phyloP scores from a whole-genome alignment of 1,140 invertebrate genomes.

The Sycophaga agraensis region DNA sequence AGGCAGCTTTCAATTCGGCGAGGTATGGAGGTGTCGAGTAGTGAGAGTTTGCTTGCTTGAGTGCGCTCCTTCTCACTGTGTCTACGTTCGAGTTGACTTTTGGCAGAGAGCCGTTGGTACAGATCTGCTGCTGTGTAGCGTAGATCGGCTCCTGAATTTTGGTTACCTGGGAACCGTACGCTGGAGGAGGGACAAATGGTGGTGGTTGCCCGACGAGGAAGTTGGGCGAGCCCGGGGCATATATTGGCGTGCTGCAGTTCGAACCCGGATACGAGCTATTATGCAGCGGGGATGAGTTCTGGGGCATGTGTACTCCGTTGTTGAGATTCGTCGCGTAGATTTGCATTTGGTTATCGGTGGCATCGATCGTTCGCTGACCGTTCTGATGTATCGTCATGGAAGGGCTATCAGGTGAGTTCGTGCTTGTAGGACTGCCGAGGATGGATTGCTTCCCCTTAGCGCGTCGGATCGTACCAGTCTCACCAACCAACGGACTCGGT shows the following conservation, averaged over 20 bases:
- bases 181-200: slow-evolving; percentile 55
- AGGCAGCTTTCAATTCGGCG: slow-evolving; percentile 50
- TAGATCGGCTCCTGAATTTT: slow-evolving; percentile 35
- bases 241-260: slow-evolving; percentile 43
- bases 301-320: slow-evolving; percentile 18
- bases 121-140: slow-evolving; percentile 29
- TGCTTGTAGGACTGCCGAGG: slow-evolving; percentile 50
- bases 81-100: slow-evolving; percentile 51
- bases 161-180: slow-evolving; percentile 42
- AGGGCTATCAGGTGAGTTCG: slow-evolving; percentile 36
- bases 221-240: slow-evolving; percentile 40
- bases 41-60: slow-evolving; percentile 48
- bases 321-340: neutral
- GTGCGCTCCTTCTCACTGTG: slow-evolving; percentile 49
- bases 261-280: slow-evolving; percentile 45
- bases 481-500: slow-evolving; percentile 56
- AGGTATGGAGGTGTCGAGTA: slow-evolving; percentile 53
- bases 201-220: slow-evolving; percentile 44
- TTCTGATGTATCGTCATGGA: slow-evolving; percentile 29
- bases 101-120: slow-evolving; percentile 30
- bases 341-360: neutral
- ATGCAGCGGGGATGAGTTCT: slow-evolving; percentile 31
- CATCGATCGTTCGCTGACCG: neutral
- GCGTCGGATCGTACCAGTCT: slow-evolving; percentile 56
- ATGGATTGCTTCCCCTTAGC: slow-evolving; percentile 51